Evolutionary conservation across 2,113 vertebrate species (phyloP), one percentile per base, ranked within the genome.

Genomic region (Corythornis madagascariensis): DNA sequence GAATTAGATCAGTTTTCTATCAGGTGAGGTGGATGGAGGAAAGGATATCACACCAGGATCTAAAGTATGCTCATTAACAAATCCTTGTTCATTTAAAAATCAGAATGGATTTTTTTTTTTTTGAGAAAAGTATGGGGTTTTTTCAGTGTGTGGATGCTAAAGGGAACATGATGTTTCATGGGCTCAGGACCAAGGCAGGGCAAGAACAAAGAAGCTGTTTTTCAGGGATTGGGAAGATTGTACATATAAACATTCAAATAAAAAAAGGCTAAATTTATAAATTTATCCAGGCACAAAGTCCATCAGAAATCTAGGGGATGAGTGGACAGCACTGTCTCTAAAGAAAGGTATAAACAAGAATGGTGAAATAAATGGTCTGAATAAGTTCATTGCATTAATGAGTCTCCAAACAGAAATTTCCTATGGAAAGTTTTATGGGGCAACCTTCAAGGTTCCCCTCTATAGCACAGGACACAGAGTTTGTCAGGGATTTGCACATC

Each of bases 401-500:
- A 53, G 42, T 59, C 66, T 52, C 17, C 82, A 42, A 55, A 76
- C 20, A 47, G 14, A 1, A 22, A 48, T 74, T 80, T 83, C 83
- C 55, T 59, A n/a, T 12, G 16, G 3, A 35, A 47, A 83, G 12
- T 66, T 47, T 13, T 10, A 20, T 16, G 6, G 43, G 6, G 31
- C 79, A 91, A 43, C 40, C 72, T 81, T 77, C 0, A 3, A 48
- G 35, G 16, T 61, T 91, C 28, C 26, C 29, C 35, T 35, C 6
- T 18, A 12, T 7, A 33, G 80, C 57, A 90, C 47, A 86, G 22
- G 20, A 77, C 70, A 28, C 90, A 86, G 88, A 72, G 88, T 96
- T 92, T 81, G n/a, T 86, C 8, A 86, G 61, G 80, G 90, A 91
- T 95, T 96, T 96, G 42, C 45, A 40, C 65, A 56, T 95, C 83